Base-by-base conservation (phyloP, 2,888 invertebrate species). In the Stictocephala bisonia region DNA sequence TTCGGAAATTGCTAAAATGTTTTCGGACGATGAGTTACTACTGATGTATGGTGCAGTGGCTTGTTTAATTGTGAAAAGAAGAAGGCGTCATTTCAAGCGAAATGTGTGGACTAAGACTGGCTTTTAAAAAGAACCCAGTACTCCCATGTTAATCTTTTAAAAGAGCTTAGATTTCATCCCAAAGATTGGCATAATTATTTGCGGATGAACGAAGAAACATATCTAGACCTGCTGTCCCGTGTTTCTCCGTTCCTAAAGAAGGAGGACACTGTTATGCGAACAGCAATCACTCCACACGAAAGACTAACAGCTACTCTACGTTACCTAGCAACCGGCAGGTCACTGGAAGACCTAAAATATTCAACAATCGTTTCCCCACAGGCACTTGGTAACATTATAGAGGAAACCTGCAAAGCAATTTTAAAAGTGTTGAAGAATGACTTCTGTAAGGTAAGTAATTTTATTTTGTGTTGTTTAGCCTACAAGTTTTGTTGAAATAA, bases 261-360 rank as follows among this genome's bases (percentile, higher is more conserved):
- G 48, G 15, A 76, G 73, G 70, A 76, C 27, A 74, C 76, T 15
- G 73, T 64, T 15, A 71, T 75, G 76, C 44, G 71, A 26, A 75
- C 41, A 24, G 29, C 51, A 26, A 76, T 76, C 27, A 72, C 69
- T 44, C 48, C 70, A n/a, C 68, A 75, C 29, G 73, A 73, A 27
- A 75, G 75, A 50, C 56, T 76, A 31, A 29, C 70, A 22, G 74
- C 60, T 53, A 76, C 75, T 27, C 48, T 75, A 13, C 53, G 74
- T 27, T 76, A 70, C 51, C 66, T 75, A 13, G 69, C 72, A 44
- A 74, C 74, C 11, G 70, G 74, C 0, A 71, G 75, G 22, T n/a
- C n/a, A n/a, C n/a, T n/a, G n/a, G n/a, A n/a, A n/a, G n/a, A n/a
- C n/a, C n/a, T n/a, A 72, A 41, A 29, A 69, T 60, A 20, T 71